These are phyloP conservation scores for Catocala fraxini DNA, from an alignment of 2,888 invertebrate genomes.

Conservation along the genomic window DNA sequence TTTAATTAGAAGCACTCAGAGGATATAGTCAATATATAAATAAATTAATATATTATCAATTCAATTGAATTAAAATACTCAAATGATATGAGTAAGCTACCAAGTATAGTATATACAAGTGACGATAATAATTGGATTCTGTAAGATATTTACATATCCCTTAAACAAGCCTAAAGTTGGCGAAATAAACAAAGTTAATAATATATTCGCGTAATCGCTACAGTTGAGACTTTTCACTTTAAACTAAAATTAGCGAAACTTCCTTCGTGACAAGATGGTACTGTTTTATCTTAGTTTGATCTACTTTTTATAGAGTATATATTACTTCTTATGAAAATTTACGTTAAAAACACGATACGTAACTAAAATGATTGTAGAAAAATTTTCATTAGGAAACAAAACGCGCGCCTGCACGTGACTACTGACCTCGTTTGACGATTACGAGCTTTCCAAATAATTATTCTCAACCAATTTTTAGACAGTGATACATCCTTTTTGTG, in stretches of 20 bases:
- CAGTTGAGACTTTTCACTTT: conserved; percentile 25
- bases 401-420: not conserved
- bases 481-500: not conserved
- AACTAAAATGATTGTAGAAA: conserved; percentile 3
- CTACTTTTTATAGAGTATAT: conserved; percentile 20
- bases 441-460: conserved; percentile 1
- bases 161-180: not conserved
- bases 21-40: too few relatives aligned
- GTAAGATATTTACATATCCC: not conserved
- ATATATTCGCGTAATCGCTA: not conserved
- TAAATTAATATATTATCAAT: too few relatives aligned
- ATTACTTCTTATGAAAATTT: too few relatives aligned
- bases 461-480: not conserved
- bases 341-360: too few relatives aligned
- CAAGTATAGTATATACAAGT: too few relatives aligned
- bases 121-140: too few relatives aligned
- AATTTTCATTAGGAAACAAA: not conserved
- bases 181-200: not conserved
- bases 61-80: too few relatives aligned
- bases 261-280: conserved; percentile 21
- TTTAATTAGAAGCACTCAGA: too few relatives aligned
- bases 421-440: conserved; percentile 2
- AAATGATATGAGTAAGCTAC: too few relatives aligned
- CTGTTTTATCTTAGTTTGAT: conserved; percentile 30
- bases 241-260: conserved; percentile 37